Conservation (phyloP, 2,888 invertebrate genomes). For the Camptogramma bilineatum region DNA sequence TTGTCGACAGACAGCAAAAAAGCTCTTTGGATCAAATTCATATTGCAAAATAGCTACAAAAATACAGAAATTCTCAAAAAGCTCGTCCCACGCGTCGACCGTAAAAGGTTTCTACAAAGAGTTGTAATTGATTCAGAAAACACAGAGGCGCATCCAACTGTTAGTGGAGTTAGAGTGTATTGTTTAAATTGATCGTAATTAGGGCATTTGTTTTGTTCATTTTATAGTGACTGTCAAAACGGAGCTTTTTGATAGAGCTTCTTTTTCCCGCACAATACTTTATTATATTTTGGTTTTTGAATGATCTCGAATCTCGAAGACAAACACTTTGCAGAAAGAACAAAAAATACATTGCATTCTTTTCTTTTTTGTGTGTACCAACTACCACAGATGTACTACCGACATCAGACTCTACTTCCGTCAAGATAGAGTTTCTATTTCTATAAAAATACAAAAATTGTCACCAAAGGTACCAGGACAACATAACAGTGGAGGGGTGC, state of each 20-base stretch:
- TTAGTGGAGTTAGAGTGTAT: conserved; percentile 62
- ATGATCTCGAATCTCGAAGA: no score
- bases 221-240: conserved; percentile 32
- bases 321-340: no score
- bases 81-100: conserved; percentile 8
- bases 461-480: conserved; percentile 66
- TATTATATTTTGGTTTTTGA: background rate
- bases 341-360: background rate
- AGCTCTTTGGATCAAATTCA: no score
- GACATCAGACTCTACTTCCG: conserved; percentile 8
- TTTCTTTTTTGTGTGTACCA: background rate
- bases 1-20: no score
- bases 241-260: conserved; percentile 26
- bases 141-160: conserved; percentile 51
- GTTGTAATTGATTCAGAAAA: conserved; percentile 73
- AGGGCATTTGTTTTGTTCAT: conserved; percentile 41
- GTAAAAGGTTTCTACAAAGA: conserved; percentile 60
- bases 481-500: conserved; percentile 48
- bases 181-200: conserved; percentile 46
- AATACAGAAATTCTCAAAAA: background rate
- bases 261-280: background rate
- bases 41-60: background rate
- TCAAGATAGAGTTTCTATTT: conserved; percentile 26
- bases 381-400: no score
- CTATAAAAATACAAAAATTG: conserved; percentile 54